Evolutionary conservation across 2,888 invertebrate genomes (phyloP).

Genomic region (Buathra laborator): DNA sequence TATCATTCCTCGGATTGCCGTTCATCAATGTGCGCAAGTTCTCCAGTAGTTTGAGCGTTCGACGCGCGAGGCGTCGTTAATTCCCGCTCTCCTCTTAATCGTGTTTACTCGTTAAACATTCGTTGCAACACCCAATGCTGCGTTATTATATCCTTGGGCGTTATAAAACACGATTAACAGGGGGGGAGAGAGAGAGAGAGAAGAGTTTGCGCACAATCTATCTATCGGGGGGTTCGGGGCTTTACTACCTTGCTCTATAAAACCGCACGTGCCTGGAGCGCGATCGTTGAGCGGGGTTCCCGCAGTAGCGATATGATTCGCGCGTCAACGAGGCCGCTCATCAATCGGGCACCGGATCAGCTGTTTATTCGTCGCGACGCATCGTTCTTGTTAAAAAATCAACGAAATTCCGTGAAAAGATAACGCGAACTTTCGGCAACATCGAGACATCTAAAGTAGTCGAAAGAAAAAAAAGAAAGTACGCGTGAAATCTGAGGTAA

Average conservation of each 20-base stretch:
- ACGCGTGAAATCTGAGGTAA: background rate
- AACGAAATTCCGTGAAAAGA: background rate
- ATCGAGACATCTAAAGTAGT: background rate
- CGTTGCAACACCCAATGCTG: conserved; percentile 8
- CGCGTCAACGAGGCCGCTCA: conserved; percentile 40
- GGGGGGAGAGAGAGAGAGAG: conserved; percentile 10
- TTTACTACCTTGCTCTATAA: background rate
- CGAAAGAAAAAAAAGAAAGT: background rate
- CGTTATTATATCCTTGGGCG: conserved; percentile 15
- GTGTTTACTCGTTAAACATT: conserved; percentile 38
- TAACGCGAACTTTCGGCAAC: background rate
- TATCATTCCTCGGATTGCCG: background rate
- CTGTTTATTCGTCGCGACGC: background rate
- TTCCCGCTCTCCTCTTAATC: background rate
- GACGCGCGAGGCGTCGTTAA: conserved; percentile 14
- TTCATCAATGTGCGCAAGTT: background rate
- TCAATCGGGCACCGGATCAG: background rate
- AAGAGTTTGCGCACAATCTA: conserved; percentile 40
- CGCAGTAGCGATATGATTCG: conserved; percentile 48
- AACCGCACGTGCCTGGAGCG: conserved; percentile 35
- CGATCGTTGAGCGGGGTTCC: conserved; percentile 23
- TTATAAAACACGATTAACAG: background rate
- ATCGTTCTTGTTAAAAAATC: background rate
- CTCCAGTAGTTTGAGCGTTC: background rate
- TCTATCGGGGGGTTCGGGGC: conserved; percentile 29